Conservation (phyloP, 2,888 invertebrate genomes). For the Harpagoxenus sublaevis region DNA sequence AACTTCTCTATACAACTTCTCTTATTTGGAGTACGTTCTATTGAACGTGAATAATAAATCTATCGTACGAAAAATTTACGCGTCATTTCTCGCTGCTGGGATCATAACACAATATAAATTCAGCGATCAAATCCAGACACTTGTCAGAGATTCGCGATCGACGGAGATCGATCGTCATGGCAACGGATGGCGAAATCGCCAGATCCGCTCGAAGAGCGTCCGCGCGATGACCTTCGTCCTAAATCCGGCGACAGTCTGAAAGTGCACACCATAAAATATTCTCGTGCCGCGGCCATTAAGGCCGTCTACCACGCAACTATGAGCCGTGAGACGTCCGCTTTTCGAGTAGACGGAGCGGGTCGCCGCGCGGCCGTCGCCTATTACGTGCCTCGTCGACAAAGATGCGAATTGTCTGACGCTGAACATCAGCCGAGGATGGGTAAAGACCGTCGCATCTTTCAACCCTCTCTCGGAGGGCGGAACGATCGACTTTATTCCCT, state of each 20-base stretch:
- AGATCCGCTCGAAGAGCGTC: conserved; percentile 14
- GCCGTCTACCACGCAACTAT: conserved; percentile 62
- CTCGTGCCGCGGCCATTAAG: conserved; percentile 62
- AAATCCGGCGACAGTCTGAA: conserved; percentile 66
- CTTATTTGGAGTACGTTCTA: background rate
- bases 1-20: background rate
- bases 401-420: conserved; percentile 23
- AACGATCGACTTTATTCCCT: conserved; percentile 41
- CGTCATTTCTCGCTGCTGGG: background rate
- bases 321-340: conserved; percentile 39
- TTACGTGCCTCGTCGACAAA: conserved; percentile 2
- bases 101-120: background rate
- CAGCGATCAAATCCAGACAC: background rate
- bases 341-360: conserved; percentile 9
- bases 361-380: background rate
- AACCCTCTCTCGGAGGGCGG: background rate
- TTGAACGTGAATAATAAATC: background rate
- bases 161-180: background rate
- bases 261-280: conserved; percentile 74
- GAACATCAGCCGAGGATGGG: no score
- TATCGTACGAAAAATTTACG: background rate
- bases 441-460: background rate
- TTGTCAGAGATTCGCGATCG: background rate
- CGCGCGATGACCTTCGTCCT: conserved; percentile 72
- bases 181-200: conserved; percentile 38